Evolutionary conservation across 2,113 vertebrate species (phyloP).

Genomic region (Xyliphius kryptos): DNA sequence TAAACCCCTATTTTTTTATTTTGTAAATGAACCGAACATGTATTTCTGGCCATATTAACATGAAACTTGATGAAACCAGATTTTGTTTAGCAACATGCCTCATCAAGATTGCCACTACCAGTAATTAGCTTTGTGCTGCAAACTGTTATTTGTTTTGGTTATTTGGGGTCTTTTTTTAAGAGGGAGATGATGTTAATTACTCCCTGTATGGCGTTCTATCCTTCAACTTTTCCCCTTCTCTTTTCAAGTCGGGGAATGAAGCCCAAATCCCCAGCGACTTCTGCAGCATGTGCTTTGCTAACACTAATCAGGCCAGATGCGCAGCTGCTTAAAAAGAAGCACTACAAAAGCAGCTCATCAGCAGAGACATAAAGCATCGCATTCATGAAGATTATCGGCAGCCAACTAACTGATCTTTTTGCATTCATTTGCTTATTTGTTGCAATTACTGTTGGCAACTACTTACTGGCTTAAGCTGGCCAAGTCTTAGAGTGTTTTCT

Average conservation of each 20-base stretch:
- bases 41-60: conserved; percentile 43
- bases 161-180: conserved; percentile 45
- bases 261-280: conserved; percentile 25
- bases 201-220: conserved; percentile 23
- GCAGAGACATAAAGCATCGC: conserved; percentile 55
- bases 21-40: no score
- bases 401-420: conserved; percentile 19
- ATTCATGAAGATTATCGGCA: conserved; percentile 56
- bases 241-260: conserved; percentile 43
- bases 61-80: conserved; percentile 37
- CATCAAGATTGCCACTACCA: conserved; percentile 4
- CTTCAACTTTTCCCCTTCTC: conserved; percentile 22
- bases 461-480: no score
- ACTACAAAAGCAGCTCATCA: conserved; percentile 54
- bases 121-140: conserved; percentile 55
- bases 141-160: conserved; percentile 47
- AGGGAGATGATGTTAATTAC: conserved; percentile 60
- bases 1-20: no score
- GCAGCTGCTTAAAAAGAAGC: conserved; percentile 47
- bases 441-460: conserved; percentile 4
- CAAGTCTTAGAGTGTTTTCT: not conserved
- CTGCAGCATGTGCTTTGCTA: conserved; percentile 26
- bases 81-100: not conserved
- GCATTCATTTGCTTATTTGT: conserved; percentile 13
- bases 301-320: conserved; percentile 57